These are phyloP conservation scores for Malurus elegans DNA, from an alignment of 2,113 vertebrate species.

Conservation along the genomic window DNA sequence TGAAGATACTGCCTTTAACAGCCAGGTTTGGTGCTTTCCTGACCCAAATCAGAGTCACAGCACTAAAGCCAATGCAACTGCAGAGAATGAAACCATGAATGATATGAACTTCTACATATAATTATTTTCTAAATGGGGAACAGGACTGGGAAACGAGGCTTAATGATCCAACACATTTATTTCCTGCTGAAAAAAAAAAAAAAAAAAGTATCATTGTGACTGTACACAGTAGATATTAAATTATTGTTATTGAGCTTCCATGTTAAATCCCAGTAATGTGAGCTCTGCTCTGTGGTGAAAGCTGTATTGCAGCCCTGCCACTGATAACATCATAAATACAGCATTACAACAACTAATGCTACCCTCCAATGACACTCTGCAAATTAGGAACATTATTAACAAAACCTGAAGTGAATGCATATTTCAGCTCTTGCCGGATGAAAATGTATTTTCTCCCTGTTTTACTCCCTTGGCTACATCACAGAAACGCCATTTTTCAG, in stretches of 20 bases:
- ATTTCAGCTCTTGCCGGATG: constrained; percentile 1
- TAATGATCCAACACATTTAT: constrained; percentile 1
- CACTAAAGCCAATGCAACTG: neutral
- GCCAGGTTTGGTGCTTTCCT: neutral
- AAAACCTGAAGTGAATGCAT: constrained; percentile 50
- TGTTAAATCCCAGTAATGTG: constrained; percentile 34
- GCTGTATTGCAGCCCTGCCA: constrained; percentile 15
- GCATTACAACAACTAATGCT: constrained; percentile 54
- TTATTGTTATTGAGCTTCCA: constrained; percentile 36
- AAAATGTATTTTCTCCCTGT: constrained; percentile 33
- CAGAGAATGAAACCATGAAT: neutral
- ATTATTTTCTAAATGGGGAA: neutral
- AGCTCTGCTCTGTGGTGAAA: neutral
- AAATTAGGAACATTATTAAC: constrained; percentile 68
- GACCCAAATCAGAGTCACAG: neutral
- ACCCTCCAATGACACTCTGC: constrained; percentile 52
- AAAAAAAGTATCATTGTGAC: neutral
- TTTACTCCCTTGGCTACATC: constrained; percentile 17
- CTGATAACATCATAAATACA: constrained; percentile 30
- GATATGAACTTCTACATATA: neutral
- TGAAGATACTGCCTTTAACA: neutral
- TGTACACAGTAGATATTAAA: neutral
- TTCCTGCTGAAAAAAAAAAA: neutral
- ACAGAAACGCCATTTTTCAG: constrained; percentile 24
- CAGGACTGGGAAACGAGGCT: neutral